Base-by-base conservation (phyloP, 2,888 invertebrate genomes). In the Ormyrus pomaceus region DNA sequence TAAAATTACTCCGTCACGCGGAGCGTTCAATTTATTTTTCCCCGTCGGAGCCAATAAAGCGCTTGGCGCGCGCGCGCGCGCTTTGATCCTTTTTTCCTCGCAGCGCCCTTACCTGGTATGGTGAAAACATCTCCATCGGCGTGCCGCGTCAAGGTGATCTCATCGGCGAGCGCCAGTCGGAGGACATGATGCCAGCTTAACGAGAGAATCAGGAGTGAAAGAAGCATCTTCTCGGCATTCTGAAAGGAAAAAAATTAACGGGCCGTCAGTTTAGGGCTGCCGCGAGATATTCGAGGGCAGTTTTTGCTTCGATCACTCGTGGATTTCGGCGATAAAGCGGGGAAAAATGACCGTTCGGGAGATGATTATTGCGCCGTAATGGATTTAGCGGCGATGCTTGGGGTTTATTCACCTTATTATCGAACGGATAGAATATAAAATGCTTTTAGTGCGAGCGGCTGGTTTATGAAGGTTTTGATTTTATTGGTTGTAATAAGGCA, bases 151-250 rank as follows among this genome's bases (percentile, higher is more conserved):
- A 90, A 86, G 73, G 88, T 86, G 80, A 89, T 83, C 77, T 90
- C 89, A 61, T 87, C 84, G 64, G 85, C 85, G 76, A 79, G 81
- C 71, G 83, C 82, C 65, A 83, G 77, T 78, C 81, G 82, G 19
- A 87, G 74, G 74, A 88, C 82, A 83, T 87, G 85, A 81, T 82
- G 84, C 84, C 83, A 86, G 85, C 87, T 82, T 68, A 82, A 71
- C 81, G 85, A 84, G 80, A 90, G 82, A 83, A 88, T 84, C 83
- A 88, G 83, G 82, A 85, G 85, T 87, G 87, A 85, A 85, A 87
- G 87, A 86, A 86, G 87, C 90, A 90, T 90, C 85, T 90, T 84
- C 87, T 86, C 87, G 85, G 89, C 90, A 90, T 90, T 88, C 90
- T 90, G 87, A 56, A 89, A 88, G 77, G 73, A 82, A 80, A 84